Percentiles rank a stretch among this genome's conserved stretches.
Conservation (phyloP, 2,797 vertebrate species). For the Trachurus trachurus region DNA sequence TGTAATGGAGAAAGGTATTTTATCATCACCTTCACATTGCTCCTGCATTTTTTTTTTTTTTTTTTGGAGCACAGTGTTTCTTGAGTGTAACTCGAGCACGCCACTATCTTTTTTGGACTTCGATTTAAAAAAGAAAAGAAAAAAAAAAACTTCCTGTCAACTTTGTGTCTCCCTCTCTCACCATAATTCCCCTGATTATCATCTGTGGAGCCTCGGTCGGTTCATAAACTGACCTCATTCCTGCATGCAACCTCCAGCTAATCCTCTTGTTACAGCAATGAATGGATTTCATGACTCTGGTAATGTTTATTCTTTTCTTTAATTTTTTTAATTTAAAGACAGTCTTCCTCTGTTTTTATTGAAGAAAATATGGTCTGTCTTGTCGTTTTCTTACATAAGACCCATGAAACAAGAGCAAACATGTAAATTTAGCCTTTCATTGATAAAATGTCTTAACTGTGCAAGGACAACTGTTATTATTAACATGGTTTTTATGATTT, state of each 20-base stretch:
- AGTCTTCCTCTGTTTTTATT: background rate
- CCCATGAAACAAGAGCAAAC: background rate
- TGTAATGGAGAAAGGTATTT: background rate
- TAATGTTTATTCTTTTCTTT: background rate
- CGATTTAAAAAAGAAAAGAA: no score
- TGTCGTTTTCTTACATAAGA: background rate
- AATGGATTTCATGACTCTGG: constrained; percentile 31
- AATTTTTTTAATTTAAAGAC: background rate
- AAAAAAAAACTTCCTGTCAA: constrained; percentile 35
- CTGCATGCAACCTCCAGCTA: constrained; percentile 53
- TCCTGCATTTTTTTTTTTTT: background rate
- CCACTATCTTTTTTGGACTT: background rate
- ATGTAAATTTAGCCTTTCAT: background rate
- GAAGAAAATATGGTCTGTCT: background rate
- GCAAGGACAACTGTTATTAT: background rate
- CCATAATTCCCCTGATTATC: constrained; percentile 56
- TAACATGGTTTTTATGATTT: no score
- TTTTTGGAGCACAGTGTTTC: background rate
- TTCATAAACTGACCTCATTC: constrained; percentile 56
- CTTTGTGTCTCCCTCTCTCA: constrained; percentile 36
- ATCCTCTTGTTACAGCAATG: constrained; percentile 57
- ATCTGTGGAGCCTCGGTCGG: constrained; percentile 29
- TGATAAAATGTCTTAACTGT: background rate
- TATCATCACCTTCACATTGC: background rate
- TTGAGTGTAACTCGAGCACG: background rate